These are phyloP conservation scores for Heliconius hortense DNA, from an alignment of 2,888 invertebrate genomes.

Conservation along the genomic window DNA sequence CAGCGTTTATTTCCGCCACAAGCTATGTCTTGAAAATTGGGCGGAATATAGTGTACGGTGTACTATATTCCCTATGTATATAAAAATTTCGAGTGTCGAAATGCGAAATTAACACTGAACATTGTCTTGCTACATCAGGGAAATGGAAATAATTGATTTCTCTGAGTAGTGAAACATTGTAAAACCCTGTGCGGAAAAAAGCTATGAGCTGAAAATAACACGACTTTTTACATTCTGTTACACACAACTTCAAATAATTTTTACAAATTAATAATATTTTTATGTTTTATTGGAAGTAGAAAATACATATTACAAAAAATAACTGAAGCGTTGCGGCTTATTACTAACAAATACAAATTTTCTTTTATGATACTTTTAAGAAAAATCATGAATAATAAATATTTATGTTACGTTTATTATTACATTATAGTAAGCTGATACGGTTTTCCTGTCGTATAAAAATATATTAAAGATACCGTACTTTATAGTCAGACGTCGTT, in stretches of 20 bases:
- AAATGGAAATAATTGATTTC: too few species aligned
- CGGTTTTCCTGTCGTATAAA: conserved; percentile 13
- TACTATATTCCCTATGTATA: background rate
- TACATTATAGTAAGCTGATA: background rate
- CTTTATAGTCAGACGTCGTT: conserved; percentile 23
- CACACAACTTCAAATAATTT: too few species aligned
- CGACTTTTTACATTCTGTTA: too few species aligned
- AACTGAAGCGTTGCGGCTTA: background rate
- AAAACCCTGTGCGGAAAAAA: too few species aligned
- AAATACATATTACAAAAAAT: background rate
- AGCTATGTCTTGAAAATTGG: background rate
- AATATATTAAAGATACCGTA: conserved; percentile 11
- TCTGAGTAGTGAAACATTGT: too few species aligned
- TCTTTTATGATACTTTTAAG: background rate
- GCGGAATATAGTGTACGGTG: background rate
- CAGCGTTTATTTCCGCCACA: background rate
- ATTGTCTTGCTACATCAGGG: too few species aligned
- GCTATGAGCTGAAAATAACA: too few species aligned
- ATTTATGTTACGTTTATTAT: conserved; percentile 7
- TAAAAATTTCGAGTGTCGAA: too few species aligned
- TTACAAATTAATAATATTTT: too few species aligned
- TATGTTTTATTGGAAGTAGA: background rate
- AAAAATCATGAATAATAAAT: conserved; percentile 3
- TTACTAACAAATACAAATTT: background rate
- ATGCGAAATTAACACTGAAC: too few species aligned